A percentile compares a stretch with the other conserved stretches of the same genome.
phyloP scores from a whole-genome alignment of 1,140 invertebrate species.

The Reticulitermes speratus region DNA sequence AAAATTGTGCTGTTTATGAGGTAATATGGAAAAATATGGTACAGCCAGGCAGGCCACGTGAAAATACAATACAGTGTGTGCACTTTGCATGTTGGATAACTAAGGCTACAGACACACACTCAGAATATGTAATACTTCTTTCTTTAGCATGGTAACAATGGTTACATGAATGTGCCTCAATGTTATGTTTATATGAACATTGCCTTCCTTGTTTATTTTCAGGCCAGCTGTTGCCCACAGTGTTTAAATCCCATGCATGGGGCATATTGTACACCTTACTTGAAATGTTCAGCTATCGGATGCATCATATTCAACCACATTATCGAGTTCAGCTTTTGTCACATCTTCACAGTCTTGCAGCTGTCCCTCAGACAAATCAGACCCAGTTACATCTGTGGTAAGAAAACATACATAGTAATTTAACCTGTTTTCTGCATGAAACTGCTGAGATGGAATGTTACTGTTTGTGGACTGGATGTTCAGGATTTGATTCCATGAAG shows the following conservation, averaged over 20 bases:
- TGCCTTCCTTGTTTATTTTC: conserved; percentile 10
- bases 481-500: no score
- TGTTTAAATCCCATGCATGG: conserved; percentile 92
- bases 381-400: conserved; percentile 91
- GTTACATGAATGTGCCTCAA: neutral
- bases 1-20: no score
- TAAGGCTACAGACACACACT: no score
- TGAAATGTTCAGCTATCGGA: conserved; percentile 95
- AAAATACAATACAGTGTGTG: no score
- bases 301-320: conserved; percentile 95
- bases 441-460: no score
- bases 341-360: conserved; percentile 83
- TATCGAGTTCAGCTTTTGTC: conserved; percentile 89
- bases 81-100: no score
- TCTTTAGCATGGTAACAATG: neutral
- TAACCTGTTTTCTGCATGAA: conserved; percentile 23
- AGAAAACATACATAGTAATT: conserved; percentile 37
- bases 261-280: conserved; percentile 90
- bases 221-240: conserved; percentile 84
- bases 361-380: conserved; percentile 90
- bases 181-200: neutral
- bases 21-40: no score
- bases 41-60: no score
- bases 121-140: neutral
- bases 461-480: no score